These are phyloP conservation scores for Pomatorhinus ruficollis DNA, from an alignment of 2,113 vertebrate species.

Conservation along the genomic window DNA sequence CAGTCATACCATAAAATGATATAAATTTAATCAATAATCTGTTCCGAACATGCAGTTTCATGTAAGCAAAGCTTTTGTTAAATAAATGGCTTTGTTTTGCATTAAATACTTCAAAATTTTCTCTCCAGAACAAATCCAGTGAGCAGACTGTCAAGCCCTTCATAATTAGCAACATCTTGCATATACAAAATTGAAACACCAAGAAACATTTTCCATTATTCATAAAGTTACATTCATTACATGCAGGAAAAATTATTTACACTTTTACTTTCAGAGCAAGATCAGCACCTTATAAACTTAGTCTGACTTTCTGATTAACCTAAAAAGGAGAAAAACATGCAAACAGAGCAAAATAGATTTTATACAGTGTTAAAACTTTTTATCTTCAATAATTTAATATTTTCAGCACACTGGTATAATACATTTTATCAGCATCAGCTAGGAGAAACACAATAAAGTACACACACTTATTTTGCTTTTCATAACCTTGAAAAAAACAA, in stretches of 20 bases:
- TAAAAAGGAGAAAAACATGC: neutral
- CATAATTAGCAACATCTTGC: conserved; percentile 28
- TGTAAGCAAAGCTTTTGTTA: neutral
- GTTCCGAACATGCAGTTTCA: neutral
- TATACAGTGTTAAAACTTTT: neutral
- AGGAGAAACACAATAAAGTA: neutral
- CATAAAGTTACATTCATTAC: neutral
- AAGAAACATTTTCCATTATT: neutral
- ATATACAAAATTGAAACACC: conserved; percentile 4
- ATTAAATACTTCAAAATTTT: neutral
- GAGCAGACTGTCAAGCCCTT: conserved; percentile 57
- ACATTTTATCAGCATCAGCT: neutral
- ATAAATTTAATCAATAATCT: conserved; percentile 2
- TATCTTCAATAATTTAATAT: neutral
- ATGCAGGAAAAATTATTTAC: neutral
- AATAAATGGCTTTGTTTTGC: conserved; percentile 13
- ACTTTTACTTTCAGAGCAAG: neutral
- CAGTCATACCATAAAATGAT: neutral
- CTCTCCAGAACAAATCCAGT: conserved; percentile 1
- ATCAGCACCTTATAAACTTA: neutral
- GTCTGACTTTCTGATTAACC: neutral
- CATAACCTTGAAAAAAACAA: neutral
- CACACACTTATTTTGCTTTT: neutral
- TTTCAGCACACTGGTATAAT: neutral
- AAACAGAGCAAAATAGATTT: neutral